Percentiles rank a stretch among this genome's conserved stretches.
These are phyloP conservation scores for Siniperca knerii DNA, from an alignment of 2,113 vertebrate genomes.

Conservation along the genomic window DNA sequence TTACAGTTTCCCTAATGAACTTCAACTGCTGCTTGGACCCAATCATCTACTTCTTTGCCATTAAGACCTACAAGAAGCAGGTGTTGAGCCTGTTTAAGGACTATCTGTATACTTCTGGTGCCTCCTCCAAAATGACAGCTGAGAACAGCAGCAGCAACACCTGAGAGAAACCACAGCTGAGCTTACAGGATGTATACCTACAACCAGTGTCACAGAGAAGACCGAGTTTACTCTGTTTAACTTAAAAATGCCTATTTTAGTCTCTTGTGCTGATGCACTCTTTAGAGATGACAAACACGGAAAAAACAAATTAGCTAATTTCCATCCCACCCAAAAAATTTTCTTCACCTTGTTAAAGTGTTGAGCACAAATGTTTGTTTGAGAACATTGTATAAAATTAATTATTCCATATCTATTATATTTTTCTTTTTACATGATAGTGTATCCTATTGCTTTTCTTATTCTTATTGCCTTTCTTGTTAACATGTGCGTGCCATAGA, in stretches of 20 bases:
- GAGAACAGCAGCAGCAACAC: slow-evolving; percentile 87
- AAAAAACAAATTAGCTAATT: background rate
- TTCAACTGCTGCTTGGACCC: slow-evolving; percentile 90
- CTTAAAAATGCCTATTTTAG: background rate
- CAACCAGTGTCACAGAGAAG: background rate
- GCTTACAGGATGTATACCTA: background rate
- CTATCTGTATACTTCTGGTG: slow-evolving; percentile 72
- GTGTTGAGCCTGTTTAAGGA: slow-evolving; percentile 86
- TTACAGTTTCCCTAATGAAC: slow-evolving; percentile 89
- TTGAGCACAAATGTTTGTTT: background rate
- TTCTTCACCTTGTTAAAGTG: background rate
- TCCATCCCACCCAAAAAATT: background rate
- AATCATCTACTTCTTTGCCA: slow-evolving; percentile 91
- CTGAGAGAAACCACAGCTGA: slow-evolving; percentile 64
- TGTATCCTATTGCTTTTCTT: background rate
- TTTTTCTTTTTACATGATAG: background rate
- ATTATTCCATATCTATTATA: background rate
- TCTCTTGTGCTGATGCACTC: background rate
- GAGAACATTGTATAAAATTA: background rate
- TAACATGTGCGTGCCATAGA: background rate
- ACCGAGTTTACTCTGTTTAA: slow-evolving; percentile 13
- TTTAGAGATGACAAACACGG: background rate
- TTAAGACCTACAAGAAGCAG: slow-evolving; percentile 87
- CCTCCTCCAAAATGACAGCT: slow-evolving; percentile 78
- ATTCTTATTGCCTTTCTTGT: background rate